Evolutionary conservation across 2,113 vertebrate genomes (phyloP).

Genomic region (Coryphaenoides rupestris): DNA sequence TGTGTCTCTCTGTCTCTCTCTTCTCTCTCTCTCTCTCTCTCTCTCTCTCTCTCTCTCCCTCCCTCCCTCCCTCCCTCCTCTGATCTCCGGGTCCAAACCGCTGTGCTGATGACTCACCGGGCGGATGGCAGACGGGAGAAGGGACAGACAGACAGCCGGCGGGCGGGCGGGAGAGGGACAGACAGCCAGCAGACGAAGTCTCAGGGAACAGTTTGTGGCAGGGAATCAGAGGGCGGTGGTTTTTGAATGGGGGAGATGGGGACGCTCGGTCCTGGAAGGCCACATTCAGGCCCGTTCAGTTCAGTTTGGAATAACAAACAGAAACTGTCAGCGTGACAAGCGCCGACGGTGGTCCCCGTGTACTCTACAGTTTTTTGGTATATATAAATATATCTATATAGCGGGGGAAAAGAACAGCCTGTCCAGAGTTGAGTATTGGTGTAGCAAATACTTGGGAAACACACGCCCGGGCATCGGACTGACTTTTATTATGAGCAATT

Average conservation of each 20-base stretch:
- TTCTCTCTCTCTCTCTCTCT: conserved; percentile 44
- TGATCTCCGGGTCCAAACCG: conserved; percentile 62
- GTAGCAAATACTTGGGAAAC: too few relatives aligned
- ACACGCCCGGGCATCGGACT: too few relatives aligned
- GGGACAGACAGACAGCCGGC: too few relatives aligned
- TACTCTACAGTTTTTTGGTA: conserved; percentile 30
- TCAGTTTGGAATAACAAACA: conserved; percentile 62
- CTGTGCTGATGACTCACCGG: conserved; percentile 59
- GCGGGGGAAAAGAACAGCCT: too few relatives aligned
- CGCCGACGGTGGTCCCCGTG: conserved; percentile 56
- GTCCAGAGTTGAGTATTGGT: too few relatives aligned
- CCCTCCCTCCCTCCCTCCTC: conserved; percentile 45
- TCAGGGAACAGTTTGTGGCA: conserved; percentile 47
- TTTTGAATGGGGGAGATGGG: conserved; percentile 39
- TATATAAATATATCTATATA: not conserved
- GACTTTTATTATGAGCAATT: too few relatives aligned
- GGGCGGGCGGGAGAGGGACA: conserved; percentile 16
- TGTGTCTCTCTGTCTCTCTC: conserved; percentile 1
- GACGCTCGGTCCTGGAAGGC: conserved; percentile 46
- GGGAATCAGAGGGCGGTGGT: conserved; percentile 48
- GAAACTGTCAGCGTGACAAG: conserved; percentile 45
- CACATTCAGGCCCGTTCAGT: conserved; percentile 32
- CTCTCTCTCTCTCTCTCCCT: conserved; percentile 40
- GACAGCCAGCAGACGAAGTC: conserved; percentile 44
- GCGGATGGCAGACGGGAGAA: conserved; percentile 42